phyloP scores from a whole-genome alignment of 2,797 vertebrate genomes.

The Bufotes viridis region DNA sequence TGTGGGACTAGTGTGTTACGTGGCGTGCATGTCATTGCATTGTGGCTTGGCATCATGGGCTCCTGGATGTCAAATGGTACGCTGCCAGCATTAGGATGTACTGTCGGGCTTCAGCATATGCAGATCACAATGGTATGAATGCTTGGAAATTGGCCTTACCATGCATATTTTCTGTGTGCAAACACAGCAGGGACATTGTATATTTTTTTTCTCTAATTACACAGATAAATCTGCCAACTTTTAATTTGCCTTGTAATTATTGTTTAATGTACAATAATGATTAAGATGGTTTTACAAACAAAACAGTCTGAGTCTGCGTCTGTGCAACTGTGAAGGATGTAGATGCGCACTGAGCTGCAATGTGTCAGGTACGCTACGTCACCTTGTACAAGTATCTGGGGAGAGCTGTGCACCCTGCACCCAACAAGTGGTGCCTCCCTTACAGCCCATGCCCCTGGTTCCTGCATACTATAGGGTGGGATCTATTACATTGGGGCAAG shows the following conservation, averaged over 20 bases:
- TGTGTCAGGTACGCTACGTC: neutral
- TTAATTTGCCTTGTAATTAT: constrained; percentile 39
- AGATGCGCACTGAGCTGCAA: neutral
- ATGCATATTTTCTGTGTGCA: constrained; percentile 1
- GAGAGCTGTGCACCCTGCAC: neutral
- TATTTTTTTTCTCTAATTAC: constrained; percentile 26
- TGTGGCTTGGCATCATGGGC: constrained; percentile 15
- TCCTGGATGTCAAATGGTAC: neutral
- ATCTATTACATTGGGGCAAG: neutral
- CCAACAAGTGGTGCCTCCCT: constrained; percentile 32
- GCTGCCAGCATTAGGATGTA: neutral
- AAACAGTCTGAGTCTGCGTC: neutral
- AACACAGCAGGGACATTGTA: constrained; percentile 32
- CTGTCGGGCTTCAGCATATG: neutral
- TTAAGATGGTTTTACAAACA: neutral
- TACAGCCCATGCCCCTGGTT: neutral
- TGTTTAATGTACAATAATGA: constrained; percentile 13
- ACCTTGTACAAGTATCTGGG: neutral
- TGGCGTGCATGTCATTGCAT: neutral
- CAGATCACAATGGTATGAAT: neutral
- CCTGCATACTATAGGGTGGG: no score
- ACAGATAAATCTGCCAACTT: neutral
- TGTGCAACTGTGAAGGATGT: neutral
- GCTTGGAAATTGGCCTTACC: neutral
- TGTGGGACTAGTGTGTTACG: neutral